Evolutionary conservation across 2,113 vertebrate species (phyloP), one percentile per base, ranked within the genome.

Genomic region (Deroptyus accipitrinus): DNA sequence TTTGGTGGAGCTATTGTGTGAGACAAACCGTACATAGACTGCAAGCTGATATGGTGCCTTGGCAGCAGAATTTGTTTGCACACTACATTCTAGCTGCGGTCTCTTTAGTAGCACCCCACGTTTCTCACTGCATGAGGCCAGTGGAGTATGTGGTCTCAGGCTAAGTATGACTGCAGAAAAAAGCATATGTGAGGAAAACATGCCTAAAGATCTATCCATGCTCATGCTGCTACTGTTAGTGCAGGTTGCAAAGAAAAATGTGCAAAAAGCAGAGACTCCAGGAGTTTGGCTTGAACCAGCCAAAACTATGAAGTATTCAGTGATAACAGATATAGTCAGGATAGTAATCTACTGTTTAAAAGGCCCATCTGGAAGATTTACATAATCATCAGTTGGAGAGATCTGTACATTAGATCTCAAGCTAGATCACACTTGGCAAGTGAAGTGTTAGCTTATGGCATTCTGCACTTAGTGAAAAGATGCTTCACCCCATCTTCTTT

Each of bases 301-400:
- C 30, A 82, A 14, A 64, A 30, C 27, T 17, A 31, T 88, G 86
- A 89, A 81, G 77, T 18, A 17, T 23, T 90, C 37, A 15, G n/a
- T 44, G 95, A 67, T 76, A 62, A 59, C 8, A 70, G 77, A 91
- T 33, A 39, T 6, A 89, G 75, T 22, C 67, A 68, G 78, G 86
- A 88, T 17, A 55, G 67, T 48, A 70, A 96, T 64, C 48, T 78
- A 4, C 68, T n/a, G 41, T 48, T 90, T 67, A 9, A 89, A 95
- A 83, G 76, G 66, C 86, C 75, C 86, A 37, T 77, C 54, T 86
- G 94, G 87, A 69, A 88, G 35, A 63, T 86, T 91, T 88, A 72
- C 82, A 90, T 33, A 31, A 70, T 31, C 59, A 91, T 77, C 86
- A 41, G 24, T 30, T 42, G 94, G 87, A 81, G 66, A 94, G 90